A percentile compares a stretch with the other conserved stretches of the same genome.
phyloP scores from a whole-genome alignment of 2,113 vertebrate genomes.

The Trichomycterus rosablanca region DNA sequence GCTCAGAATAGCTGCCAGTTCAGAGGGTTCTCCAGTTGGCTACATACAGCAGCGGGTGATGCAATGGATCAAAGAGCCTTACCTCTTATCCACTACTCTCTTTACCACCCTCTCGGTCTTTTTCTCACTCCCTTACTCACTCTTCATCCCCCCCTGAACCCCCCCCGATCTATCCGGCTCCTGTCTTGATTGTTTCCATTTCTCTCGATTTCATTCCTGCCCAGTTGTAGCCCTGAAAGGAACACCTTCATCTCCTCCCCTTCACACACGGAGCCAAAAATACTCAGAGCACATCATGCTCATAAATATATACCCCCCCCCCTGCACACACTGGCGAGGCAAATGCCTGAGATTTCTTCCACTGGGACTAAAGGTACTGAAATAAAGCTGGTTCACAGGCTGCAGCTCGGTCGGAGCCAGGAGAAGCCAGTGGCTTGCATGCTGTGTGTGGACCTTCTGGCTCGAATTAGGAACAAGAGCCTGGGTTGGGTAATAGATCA shows the following conservation, averaged over 20 bases:
- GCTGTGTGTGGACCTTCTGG: slow-evolving; percentile 9
- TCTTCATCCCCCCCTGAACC: too few relatives aligned
- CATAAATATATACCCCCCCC: slow-evolving; percentile 47
- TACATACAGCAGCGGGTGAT: slow-evolving; percentile 33
- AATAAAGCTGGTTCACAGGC: slow-evolving; percentile 56
- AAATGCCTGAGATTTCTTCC: slow-evolving; percentile 66
- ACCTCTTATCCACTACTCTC: slow-evolving; percentile 19
- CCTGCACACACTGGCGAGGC: slow-evolving; percentile 51
- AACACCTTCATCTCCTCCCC: slow-evolving; percentile 33
- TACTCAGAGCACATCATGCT: slow-evolving; percentile 52
- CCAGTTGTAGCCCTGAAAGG: slow-evolving; percentile 28
- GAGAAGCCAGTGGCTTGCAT: not conserved
- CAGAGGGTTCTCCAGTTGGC: slow-evolving; percentile 41
- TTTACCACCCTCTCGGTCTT: slow-evolving; percentile 6
- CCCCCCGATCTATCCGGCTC: not conserved
- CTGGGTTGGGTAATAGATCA: slow-evolving; percentile 29
- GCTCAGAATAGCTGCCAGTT: slow-evolving; percentile 40
- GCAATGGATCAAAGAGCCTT: slow-evolving; percentile 34
- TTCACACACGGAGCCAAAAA: slow-evolving; percentile 61
- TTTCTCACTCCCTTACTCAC: slow-evolving; percentile 11
- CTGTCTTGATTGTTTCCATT: slow-evolving; percentile 28
- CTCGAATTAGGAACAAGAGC: slow-evolving; percentile 2
- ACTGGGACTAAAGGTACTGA: slow-evolving; percentile 58
- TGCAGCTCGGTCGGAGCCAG: slow-evolving; percentile 12
- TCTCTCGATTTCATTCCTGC: slow-evolving; percentile 33